These are phyloP conservation scores for Halisarca cf. caerulea DNA, from an alignment of 37 sponge, comb jelly and placozoan species.

Conservation along the genomic window DNA sequence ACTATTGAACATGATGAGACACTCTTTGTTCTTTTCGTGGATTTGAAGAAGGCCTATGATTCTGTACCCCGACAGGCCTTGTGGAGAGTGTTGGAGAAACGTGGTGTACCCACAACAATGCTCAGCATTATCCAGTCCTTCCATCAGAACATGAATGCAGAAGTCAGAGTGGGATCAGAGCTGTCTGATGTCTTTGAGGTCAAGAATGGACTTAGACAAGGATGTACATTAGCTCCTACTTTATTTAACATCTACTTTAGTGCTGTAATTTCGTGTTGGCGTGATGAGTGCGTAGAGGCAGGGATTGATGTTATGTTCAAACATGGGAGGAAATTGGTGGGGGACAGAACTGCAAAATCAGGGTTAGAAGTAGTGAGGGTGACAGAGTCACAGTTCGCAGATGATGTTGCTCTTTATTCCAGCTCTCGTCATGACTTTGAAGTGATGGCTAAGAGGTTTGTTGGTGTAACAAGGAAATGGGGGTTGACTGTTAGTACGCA, in stretches of 20 bases:
- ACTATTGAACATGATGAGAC: slow-evolving; percentile 35
- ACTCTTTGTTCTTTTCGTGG: not conserved
- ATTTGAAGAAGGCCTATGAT: slow-evolving; percentile 23
- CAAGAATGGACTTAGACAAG: slow-evolving; percentile 40
- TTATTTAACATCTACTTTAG: slow-evolving; percentile 36
- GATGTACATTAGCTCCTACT: slow-evolving; percentile 32
- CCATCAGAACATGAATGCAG: not conserved
- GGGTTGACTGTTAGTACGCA: not conserved
- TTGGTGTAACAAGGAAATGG: not conserved
- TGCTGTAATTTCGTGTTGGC: slow-evolving; percentile 39
- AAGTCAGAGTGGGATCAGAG: slow-evolving; percentile 16
- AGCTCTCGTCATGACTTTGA: slow-evolving; percentile 4
- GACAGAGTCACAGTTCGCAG: too few species aligned
- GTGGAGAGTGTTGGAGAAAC: slow-evolving; percentile 2
- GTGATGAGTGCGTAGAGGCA: slow-evolving; percentile 6
- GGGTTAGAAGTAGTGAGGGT: slow-evolving; percentile 5
- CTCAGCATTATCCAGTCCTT: not conserved
- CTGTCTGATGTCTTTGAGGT: slow-evolving; percentile 26
- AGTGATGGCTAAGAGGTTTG: slow-evolving; percentile 8
- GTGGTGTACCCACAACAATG: slow-evolving; percentile 32
- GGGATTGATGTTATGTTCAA: slow-evolving; percentile 23
- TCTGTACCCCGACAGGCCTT: slow-evolving; percentile 20
- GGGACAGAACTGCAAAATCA: slow-evolving; percentile 41
- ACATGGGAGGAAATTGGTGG: slow-evolving; percentile 44
- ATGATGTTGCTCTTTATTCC: slow-evolving; percentile 27